Percentiles rank a stretch among this genome's conserved stretches.
Conservation (phyloP, 2,113 vertebrate species). For the Pseudolaguvia tuberculata region DNA sequence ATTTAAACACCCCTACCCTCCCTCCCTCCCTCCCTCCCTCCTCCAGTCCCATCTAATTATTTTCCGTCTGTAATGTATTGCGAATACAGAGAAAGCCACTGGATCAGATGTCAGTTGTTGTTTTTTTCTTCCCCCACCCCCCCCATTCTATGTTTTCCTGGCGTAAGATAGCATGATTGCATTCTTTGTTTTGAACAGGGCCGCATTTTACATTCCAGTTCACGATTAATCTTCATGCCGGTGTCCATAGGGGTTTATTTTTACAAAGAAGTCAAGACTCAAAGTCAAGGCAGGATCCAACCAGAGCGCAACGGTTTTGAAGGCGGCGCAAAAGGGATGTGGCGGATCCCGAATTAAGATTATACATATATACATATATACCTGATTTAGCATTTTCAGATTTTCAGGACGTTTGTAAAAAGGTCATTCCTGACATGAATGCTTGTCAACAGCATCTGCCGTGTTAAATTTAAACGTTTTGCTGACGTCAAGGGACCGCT, state of each 20-base stretch:
- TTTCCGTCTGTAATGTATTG: not conserved
- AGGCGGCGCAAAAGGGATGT: not conserved
- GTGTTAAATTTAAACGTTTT: conserved; percentile 75
- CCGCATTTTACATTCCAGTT: conserved; percentile 36
- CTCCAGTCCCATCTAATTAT: not conserved
- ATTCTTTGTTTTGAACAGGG: not conserved
- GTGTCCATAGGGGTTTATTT: conserved; percentile 70
- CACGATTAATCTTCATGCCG: conserved; percentile 51
- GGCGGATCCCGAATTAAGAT: too few species aligned
- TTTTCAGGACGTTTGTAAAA: conserved; percentile 25
- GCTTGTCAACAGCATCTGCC: conserved; percentile 75
- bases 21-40: too few species aligned
- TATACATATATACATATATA: too few species aligned
- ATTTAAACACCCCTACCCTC: too few species aligned
- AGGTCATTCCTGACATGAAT: conserved; percentile 64
- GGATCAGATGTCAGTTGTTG: not conserved
- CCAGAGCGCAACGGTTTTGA: not conserved
- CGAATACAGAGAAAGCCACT: not conserved
- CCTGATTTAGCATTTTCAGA: not conserved
- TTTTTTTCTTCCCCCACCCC: not conserved
- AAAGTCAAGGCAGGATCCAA: conserved; percentile 52
- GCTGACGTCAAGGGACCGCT: conserved; percentile 72
- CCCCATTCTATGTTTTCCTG: conserved; percentile 6
- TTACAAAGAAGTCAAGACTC: conserved; percentile 61
- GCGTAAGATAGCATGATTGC: not conserved